Evolutionary conservation across 64 coral and sea anemone genomes (phyloP), one percentile per base, ranked within the genome.

Genomic region (Montipora cactus): DNA sequence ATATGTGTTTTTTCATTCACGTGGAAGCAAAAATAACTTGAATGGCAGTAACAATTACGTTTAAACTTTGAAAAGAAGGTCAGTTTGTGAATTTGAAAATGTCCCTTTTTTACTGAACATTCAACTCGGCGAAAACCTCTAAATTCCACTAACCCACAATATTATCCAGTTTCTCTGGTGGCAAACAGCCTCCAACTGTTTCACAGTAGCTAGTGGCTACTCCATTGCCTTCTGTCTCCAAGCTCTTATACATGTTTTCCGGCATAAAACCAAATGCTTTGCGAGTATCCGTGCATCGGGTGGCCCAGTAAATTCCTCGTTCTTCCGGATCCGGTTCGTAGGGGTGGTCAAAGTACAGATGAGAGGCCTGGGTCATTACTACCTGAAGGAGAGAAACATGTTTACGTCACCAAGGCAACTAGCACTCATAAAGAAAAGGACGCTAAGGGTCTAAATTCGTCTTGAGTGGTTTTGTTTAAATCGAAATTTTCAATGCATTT

Each of bases 181-280:
- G 46, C 1, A 91, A 74, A 59, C 95, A 97, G 37, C 11, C 47
- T 4, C 70, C 77, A 3, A 48, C 66, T 12, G 74, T 7, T 23
- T 0, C 23, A 48, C 95, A 97, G 46, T 91, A 84, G 19, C 87
- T 51, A 0, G 76, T 76, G 18, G 66, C 8, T 22, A 52, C 44
- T 1, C 95, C 95, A 5, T 44, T 87, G 3, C 46, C 15, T 13
- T 82, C 57, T 12, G 48, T 76, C 64, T 94, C 76, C 16, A 97
- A 86, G 22, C 90, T 97, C 9, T 73, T 84, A 57, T 90, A 97
- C 14, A 97, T 46, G 13, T 97, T 77, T 71, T 97, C 95, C 15
- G 95, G 95, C 88, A 97, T 97, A 44, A 97, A 97, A 15, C 95
- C 92, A 78, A 94, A 97, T 1, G 95, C 94, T 15, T 97, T 97